Percentiles rank a stretch among this genome's conserved stretches.
Conservation (phyloP, 2,113 vertebrate genomes). For the Rhinoderma darwinii region DNA sequence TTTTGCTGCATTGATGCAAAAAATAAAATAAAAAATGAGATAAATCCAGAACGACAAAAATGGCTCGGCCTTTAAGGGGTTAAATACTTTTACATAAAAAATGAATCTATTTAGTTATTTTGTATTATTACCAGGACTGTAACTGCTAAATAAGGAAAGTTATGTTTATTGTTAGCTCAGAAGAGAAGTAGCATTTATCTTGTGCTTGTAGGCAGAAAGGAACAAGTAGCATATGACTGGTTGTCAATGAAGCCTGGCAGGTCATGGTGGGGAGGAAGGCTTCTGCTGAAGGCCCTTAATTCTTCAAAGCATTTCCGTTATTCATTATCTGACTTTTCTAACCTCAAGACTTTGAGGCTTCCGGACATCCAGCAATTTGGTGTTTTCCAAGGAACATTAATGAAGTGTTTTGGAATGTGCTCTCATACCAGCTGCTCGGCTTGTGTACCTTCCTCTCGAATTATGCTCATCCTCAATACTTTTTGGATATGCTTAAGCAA, state of each 20-base stretch:
- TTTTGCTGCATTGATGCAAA: no score
- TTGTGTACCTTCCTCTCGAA: neutral
- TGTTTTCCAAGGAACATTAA: constrained; percentile 24
- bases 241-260: constrained; percentile 19
- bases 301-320: constrained; percentile 31
- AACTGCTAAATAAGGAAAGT: no score
- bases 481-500: neutral
- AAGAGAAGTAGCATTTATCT: neutral
- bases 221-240: neutral
- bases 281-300: neutral
- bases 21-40: no score
- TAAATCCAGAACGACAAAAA: no score
- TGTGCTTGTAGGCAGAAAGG: neutral
- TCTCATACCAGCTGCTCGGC: constrained; percentile 6
- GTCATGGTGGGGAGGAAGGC: neutral
- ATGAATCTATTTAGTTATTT: no score
- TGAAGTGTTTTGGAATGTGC: constrained; percentile 31
- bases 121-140: no score
- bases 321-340: constrained; percentile 15
- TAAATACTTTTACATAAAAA: no score
- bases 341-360: constrained; percentile 26
- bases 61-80: no score
- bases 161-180: no score
- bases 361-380: neutral
- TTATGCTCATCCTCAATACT: neutral